Percentiles rank a stretch among this genome's conserved stretches.
Evolutionary conservation across 2,797 vertebrate species (phyloP).

Genomic region (Champsocephalus esox): DNA sequence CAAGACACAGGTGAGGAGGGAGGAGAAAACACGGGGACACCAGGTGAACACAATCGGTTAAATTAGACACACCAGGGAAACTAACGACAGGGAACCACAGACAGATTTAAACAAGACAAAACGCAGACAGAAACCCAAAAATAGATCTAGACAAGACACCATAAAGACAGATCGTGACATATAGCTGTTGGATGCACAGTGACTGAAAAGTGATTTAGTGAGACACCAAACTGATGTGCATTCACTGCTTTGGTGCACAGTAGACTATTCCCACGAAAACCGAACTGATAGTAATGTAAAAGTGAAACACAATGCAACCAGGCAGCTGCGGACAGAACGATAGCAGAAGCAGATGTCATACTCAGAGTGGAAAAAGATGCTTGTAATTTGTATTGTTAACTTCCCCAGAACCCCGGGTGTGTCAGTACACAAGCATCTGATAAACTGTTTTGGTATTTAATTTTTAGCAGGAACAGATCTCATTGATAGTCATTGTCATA

Average conservation of each 20-base stretch:
- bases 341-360: constrained; percentile 45
- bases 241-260: constrained; percentile 10
- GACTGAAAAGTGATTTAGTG: constrained; percentile 29
- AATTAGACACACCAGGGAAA: no score
- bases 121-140: no score
- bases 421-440: constrained; percentile 35
- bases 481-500: constrained; percentile 7
- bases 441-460: constrained; percentile 29
- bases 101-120: no score
- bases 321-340: constrained; percentile 51
- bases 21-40: no score
- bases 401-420: constrained; percentile 41
- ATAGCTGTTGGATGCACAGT: constrained; percentile 19
- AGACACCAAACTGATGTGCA: not conserved
- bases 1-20: no score
- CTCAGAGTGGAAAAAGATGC: constrained; percentile 30
- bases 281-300: constrained; percentile 5
- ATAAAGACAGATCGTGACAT: no score
- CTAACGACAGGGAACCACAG: no score
- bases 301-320: constrained; percentile 11
- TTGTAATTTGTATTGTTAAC: constrained; percentile 44
- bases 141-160: no score
- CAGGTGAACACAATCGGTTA: no score
- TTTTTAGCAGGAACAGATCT: constrained; percentile 34
- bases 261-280: constrained; percentile 1